Evolutionary conservation across 2,888 invertebrate species (phyloP), one percentile per base, ranked within the genome.

Genomic region (Agrochola lychnidis): DNA sequence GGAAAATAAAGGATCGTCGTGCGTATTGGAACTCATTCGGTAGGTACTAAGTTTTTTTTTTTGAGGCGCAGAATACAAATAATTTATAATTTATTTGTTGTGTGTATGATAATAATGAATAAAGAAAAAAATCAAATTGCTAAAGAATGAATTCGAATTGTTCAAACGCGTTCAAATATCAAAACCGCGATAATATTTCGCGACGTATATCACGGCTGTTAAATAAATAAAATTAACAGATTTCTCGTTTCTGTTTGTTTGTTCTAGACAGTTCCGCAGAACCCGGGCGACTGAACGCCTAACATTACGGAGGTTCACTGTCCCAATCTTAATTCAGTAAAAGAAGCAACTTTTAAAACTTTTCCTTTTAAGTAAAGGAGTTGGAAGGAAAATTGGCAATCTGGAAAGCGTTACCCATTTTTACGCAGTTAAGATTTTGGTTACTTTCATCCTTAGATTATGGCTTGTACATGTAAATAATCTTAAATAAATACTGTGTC

Each of bases 311-410:
- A 6, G 42, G 56, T 45, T 57, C 42, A 67, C 68, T 40, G 51
- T 30, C 25, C 19, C 30, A 69, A 68, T 59, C 59, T 14, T 59
- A 80, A 71, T 81, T 75, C 53, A 14, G 67, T 70, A 71, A 76
- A 64, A 59, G 25, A 75, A 66, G 4, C 62, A 56, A 63, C 51
- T 68, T 80, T 40, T 56, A 14, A 53, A 57, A 70, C 57, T 75
- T 76, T 80, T 25, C 48, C 42, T 67, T 68, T 81, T 71, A 48
- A 14, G 25, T 53, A 36, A 75, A 62, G 68, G n/a, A 63, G 16
- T 68, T 22, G 68, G 10, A 64, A 75, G 45, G 48, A 48, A 69
- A 61, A 81, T 81, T 76, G 81, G 56, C 71, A 81, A 81, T 81
- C 81, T 76, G 59, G 53, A 40, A 40, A 61, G 64, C 69, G 59